Evolutionary conservation across 2,888 invertebrate genomes (phyloP), one percentile per base, ranked within the genome.

Genomic region (Pseudoips prasinana): DNA sequence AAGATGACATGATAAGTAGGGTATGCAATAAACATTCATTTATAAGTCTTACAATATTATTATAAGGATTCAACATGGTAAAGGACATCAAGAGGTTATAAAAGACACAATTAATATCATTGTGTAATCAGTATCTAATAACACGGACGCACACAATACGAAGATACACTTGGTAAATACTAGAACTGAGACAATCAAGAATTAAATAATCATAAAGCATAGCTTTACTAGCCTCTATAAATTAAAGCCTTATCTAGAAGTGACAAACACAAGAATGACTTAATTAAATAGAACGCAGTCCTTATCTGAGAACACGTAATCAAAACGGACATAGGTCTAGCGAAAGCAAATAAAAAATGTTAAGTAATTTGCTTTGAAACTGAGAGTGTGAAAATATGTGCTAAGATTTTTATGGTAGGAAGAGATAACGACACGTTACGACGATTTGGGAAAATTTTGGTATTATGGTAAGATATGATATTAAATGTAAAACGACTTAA

Each of bases 141-240:
- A 67, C 52, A 54, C 64, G 72, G 72, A 72, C 76, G 69, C 66
- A 64, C 60, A 69, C 39, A 58, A 51, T 42, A 44, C 45, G 36
- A 53, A 59, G 61, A 63, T 60, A 70, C 57, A 60, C 46, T 64
- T 45, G 47, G 64, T 70, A 82, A 81, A 81, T 77, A 76, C 67
- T 63, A 60, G 53, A 20, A 20, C 14, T 50, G 67, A 65, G 58
- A 68, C 75, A 76, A 76, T 77, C 71, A 74, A 69, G 72, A 74
- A 78, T 79, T 78, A 79, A 79, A 80, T 76, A 74, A 78, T 78
- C 73, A 72, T 82, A 81, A 80, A 82, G 64, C 68, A 67, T 73
- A 71, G 71, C 79, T 79, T 75, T 74, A 68, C 80, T 77, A 70
- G 73, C 79, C 81, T 76, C 72, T 77, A 82, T 82, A 85, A 84